Base-by-base conservation (phyloP, 92 coral and sea anemone genomes). In the Epizoanthus fatuus region DNA sequence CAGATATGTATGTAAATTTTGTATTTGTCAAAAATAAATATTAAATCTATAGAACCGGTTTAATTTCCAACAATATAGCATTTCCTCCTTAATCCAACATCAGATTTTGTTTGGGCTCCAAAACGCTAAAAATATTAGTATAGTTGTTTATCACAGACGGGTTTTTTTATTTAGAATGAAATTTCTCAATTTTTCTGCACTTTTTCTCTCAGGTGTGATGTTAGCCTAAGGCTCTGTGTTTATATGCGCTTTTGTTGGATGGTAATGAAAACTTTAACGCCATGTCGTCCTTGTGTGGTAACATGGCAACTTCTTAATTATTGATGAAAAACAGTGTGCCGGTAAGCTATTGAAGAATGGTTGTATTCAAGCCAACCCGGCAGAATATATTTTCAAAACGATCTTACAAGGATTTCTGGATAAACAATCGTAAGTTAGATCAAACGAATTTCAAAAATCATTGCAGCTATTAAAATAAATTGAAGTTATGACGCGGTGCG, bases 251-350 rank as follows among this genome's bases (percentile, higher is more conserved):
- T 65, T 7, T 42, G 15, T 6, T 42, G 25, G 12, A 11, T 54
- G 38, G 14, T 62, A 9, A 20, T 62, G 22, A 69, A 25, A 69
- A 12, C 55, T 16, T 22, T 22, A 39, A 52, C 74, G 16, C 10
- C 29, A 15, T 69, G 74, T 39, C 4, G 7, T 68, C 5, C 42
- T 16, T 16, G 45, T 20, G 5, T 8, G 38, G 75, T 70, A 70
- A 2, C 75, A 42, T 70, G 19, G 75, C 56, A 70, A 70, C 75
- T 45, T 8, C 56, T 70, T 40, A 70, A 70, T 70, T 42, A 70
- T 70, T 70, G 75, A 70, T 70, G 75, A 14, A 40, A 70, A 70
- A 20, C 35, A 42, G 0, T 22, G 7, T 5, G 54, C 15, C 32
- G 32, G 51, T 16, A 13, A 32, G 20, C 11, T 32, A 29, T 29